Base-by-base conservation (phyloP, 2,113 vertebrate species). In the Stigmatopora argus region DNA sequence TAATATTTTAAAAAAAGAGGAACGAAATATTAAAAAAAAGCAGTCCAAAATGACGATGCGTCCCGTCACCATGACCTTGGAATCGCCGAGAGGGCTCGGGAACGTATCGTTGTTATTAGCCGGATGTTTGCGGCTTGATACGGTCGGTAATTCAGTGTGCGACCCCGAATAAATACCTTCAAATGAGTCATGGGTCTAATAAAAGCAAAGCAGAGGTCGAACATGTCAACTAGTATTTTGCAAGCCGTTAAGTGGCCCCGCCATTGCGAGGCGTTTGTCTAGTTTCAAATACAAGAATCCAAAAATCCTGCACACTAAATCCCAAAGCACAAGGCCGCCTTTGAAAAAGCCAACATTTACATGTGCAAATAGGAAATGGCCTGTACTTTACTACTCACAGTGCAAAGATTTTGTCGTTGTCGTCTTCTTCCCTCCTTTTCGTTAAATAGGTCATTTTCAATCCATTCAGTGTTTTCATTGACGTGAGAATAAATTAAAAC, bases 361-460 rank as follows among this genome's bases (percentile, higher is more conserved):
- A 94, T 97, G 95, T 98, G 95, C 96, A 96, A 98, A 98, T 90
- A 92, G 93, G 81, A 92, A 94, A 91, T 89, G 91, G 91, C 94
- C 94, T 94, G 94, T 93, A 95, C 93, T 86, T 91, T 87, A 93
- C 93, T 93, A 93, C 93, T 97, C 96, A 99, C 95, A 98, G 95
- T 98, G 96, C 96, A 97, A 95, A 88, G 93, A 94, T 52, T 64
- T 51, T 7, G 5, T 31, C 26, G 26, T 31, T n/a, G n/a, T 51
- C n/a, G 48, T 48, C 45, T 63, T 62, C 12, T 47, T 48, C 46
- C 26, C 6, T 23, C n/a, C n/a, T 46, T 19, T 45, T 23, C 7
- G 21, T 45, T 45, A n/a, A 41, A 62, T 62, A 56, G 13, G 15
- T 56, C 26, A 31, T 31, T 62, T 62, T 47, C 15, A 46, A 49